Evolutionary conservation across 2,888 invertebrate species (phyloP), one percentile per base, ranked within the genome.

Genomic region (Camponotus fellah): DNA sequence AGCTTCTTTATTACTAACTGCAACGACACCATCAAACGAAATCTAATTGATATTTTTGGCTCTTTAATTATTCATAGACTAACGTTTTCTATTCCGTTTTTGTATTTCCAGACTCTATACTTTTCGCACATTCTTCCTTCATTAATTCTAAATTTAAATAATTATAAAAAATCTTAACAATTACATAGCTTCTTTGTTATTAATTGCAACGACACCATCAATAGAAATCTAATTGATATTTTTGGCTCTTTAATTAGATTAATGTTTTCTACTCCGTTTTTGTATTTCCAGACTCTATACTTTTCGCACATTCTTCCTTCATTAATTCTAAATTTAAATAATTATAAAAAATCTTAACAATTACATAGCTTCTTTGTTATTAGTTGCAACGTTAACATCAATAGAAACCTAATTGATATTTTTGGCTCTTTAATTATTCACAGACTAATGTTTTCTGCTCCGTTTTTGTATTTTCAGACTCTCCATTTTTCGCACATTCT

Each of bases 371-470:
- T 21, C 14, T 49, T 6, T 1, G n/a, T n/a, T n/a, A n/a, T n/a
- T n/a, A n/a, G 12, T 17, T 37, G 58, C 9, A 62, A 46, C 8
- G 62, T 10, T 12, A 17, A 1, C 2, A n/a, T 62, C 62, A 8
- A 10, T 34, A 37, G 14, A 53, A 21, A 62, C 32, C n/a, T 32
- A n/a, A 66, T 66, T 34, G 14, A 66, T 46, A 46, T 66, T 77
- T 77, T 56, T 65, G 17, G 9, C 21, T 46, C 14, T 53, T 53
- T 1, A 46, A 79, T 60, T 60, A 79, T 64, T 79, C 43, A 60
- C 60, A 79, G 5, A 10, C 17, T 37, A 66, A 3, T 32, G 14
- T n/a, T 53, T 40, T 40, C 12, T 40, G 17, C 49, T 49, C 17
- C 49, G 8, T 17, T 2, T 49, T n/a, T n/a, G 49, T n/a, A n/a